Base-by-base conservation (phyloP, 2,797 vertebrate species). In the Enteromius argenteus region DNA sequence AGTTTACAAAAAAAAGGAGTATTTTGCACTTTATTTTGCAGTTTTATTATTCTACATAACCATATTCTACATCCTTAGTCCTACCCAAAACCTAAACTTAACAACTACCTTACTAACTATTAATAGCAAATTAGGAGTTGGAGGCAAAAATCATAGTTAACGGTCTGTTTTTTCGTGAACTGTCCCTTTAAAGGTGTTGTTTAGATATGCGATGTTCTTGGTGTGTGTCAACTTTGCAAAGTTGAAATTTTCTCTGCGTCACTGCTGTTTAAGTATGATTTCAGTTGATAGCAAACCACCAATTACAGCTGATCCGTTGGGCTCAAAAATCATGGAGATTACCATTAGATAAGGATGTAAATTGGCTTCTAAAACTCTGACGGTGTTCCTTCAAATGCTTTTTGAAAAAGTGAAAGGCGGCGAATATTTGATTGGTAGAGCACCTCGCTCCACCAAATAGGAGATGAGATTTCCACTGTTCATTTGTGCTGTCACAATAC, bases 401-500 rank as follows among this genome's bases (percentile, higher is more conserved):
- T 58, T 44, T 44, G 44, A 46, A 83, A 89, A 91, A 86, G 46
- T 80, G 44, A 85, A 80, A 90, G 66, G 42, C 83, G 79, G 46
- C 79, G 81, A 81, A 77, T 85, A 84, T 86, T 86, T 79, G 92
- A 91, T 90, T 89, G 92, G 90, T 89, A 92, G 91, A 94, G 93
- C 92, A 93, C 92, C 92, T 93, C 64, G 75, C 72, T 91, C 91
- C 91, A 89, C 93, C 93, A 91, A 93, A 93, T 93, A 92, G 91
- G 92, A 95, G 93, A 95, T 95, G 93, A 94, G 93, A 94, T 94
- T 94, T 93, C 93, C 88, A 88, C 90, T 91, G 94, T 94, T 95
- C 92, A 95, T 95, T 95, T 94, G 91, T 93, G 90, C 92, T 92
- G 90, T 94, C 93, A 94, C 93, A 95, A 94, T 94, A 92, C 84